Conservation (phyloP, 30 jellyfish, hydroid and myxozoan species). For the Pseudorhiza aurosa region DNA sequence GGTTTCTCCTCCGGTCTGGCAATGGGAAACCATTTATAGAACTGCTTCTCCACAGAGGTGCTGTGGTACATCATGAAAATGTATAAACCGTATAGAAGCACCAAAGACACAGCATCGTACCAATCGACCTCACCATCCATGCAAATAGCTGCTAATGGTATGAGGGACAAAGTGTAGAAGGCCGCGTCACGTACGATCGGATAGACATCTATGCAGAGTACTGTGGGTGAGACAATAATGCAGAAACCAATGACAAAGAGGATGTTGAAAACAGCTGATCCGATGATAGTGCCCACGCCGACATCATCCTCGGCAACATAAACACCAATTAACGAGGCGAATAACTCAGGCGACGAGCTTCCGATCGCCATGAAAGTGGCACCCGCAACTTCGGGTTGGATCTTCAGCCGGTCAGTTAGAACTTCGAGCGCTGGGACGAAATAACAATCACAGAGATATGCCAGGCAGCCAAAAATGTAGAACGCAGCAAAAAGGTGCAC, state of each 20-base stretch:
- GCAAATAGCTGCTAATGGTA: slow-evolving; percentile 71
- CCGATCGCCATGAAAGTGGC: slow-evolving; percentile 99
- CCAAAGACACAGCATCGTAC: slow-evolving; percentile 76
- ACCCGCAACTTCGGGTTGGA: slow-evolving; percentile 97
- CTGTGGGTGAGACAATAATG: slow-evolving; percentile 61
- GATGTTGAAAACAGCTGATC: slow-evolving; percentile 83
- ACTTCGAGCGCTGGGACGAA: slow-evolving; percentile 95
- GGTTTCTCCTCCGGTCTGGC: slow-evolving; percentile 44
- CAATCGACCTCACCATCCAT: slow-evolving; percentile 77
- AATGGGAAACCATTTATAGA: slow-evolving; percentile 46
- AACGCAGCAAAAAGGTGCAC: slow-evolving; percentile 81
- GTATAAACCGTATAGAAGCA: slow-evolving; percentile 61
- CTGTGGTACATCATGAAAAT: slow-evolving; percentile 80
- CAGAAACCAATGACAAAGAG: slow-evolving; percentile 81
- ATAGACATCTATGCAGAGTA: slow-evolving; percentile 47
- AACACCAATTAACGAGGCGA: slow-evolving; percentile 89
- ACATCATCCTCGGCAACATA: slow-evolving; percentile 83
- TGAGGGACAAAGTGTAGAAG: slow-evolving; percentile 55
- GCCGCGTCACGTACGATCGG: slow-evolving; percentile 83
- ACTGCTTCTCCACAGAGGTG: slow-evolving; percentile 37
- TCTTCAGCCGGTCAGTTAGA: slow-evolving; percentile 64
- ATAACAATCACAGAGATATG: slow-evolving; percentile 87
- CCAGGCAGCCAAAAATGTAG: slow-evolving; percentile 85
- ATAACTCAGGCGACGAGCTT: slow-evolving; percentile 93
- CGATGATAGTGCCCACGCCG: slow-evolving; percentile 84